Evolutionary conservation across 1,140 invertebrate species (phyloP), one percentile per base, ranked within the genome.

Genomic region (Zelostemma sp.): DNA sequence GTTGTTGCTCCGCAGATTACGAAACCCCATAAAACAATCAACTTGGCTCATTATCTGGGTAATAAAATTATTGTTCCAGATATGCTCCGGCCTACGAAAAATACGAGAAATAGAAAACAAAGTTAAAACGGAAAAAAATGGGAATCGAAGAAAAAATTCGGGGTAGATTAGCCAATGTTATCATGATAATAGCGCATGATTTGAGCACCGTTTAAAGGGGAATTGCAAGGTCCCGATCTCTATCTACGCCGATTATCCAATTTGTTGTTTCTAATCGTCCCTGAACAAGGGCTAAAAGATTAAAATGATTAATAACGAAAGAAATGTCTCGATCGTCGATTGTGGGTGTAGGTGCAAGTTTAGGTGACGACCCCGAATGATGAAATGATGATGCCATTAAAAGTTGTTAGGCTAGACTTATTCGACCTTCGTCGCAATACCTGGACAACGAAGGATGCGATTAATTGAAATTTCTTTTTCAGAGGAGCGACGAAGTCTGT

Each of bases 401-500:
- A 35, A 53, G 6, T 60, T 18, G 28, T 59, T 59, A 41, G 35
- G 5, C 15, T 58, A 48, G 40, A 49, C 33, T 35, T n/a, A 18
- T 60, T 19, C 35, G 21, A 60, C 49, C 49, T 60, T 60, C 28
- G 17, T 45, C 9, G 19, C n/a, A 28, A 51, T 43, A 58, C 11
- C 12, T 38, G 21, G 8, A 25, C 3, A 25, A 3, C n/a, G n/a
- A n/a, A n/a, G n/a, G n/a, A n/a, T n/a, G n/a, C n/a, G n/a, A n/a
- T n/a, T n/a, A n/a, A 4, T 55, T 18, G 43, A 31, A 35, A 53
- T 71, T 75, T 69, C 18, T 61, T 72, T 87, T 88, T 48, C 78
- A 97, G 95, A 11, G 95, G 95, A 21, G 93, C 90, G 17, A 95
- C 94, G 17, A 89, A 93, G 74, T 95, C 95, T 1, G 91, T 89